Conservation (phyloP, 2,797 vertebrate species). For the Chaenodraco wilsoni region DNA sequence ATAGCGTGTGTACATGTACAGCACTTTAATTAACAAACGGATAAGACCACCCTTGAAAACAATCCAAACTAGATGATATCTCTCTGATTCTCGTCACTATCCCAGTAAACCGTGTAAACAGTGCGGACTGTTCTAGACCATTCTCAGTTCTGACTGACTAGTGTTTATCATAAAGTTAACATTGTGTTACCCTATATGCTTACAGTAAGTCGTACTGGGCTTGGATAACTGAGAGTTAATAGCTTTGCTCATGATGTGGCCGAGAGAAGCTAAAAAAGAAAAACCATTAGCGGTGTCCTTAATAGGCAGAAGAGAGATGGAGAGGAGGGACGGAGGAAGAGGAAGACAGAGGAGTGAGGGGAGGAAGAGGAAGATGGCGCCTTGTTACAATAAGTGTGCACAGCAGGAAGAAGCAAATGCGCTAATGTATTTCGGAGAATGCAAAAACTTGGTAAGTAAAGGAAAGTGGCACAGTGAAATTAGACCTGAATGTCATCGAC, state of each 20-base stretch:
- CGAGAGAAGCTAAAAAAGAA: slow-evolving; percentile 12
- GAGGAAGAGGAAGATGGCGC: slow-evolving; percentile 4
- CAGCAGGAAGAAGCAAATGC: too few relatives aligned
- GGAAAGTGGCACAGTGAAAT: too few relatives aligned
- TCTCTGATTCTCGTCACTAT: slow-evolving; percentile 9
- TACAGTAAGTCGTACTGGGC: slow-evolving; percentile 11
- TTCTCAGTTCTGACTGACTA: slow-evolving; percentile 36
- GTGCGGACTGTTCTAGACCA: not conserved
- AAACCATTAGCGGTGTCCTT: slow-evolving; percentile 29
- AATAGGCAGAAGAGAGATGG: slow-evolving; percentile 31
- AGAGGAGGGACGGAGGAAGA: not conserved
- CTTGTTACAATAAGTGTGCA: not conserved
- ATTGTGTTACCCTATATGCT: slow-evolving; percentile 1
- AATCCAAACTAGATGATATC: slow-evolving; percentile 27
- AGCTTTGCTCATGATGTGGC: slow-evolving; percentile 25
- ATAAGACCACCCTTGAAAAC: slow-evolving; percentile 35
- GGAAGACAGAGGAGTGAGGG: not conserved
- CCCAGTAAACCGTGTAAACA: slow-evolving; percentile 31
- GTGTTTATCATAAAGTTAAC: slow-evolving; percentile 49
- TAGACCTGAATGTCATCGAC: too few relatives aligned
- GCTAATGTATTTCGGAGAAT: too few relatives aligned
- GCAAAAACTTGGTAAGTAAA: too few relatives aligned
- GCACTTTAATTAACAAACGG: slow-evolving; percentile 36
- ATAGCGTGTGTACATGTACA: not conserved
- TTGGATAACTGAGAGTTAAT: slow-evolving; percentile 40